These are phyloP conservation scores for Calliscelio sp. DNA, from an alignment of 2,888 invertebrate genomes.

Conservation along the genomic window DNA sequence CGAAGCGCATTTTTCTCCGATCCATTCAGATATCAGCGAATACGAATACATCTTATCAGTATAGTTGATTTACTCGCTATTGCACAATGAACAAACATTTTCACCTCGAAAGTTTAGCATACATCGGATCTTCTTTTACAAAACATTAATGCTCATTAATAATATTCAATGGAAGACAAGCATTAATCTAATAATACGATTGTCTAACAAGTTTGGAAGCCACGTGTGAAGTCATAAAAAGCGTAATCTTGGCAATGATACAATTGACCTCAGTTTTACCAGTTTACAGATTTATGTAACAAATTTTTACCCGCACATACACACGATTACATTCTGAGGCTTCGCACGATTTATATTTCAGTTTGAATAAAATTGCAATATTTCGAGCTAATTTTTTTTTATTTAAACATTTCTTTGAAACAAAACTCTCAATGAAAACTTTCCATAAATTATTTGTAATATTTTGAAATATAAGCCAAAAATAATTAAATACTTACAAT, in stretches of 20 bases:
- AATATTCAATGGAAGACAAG: conserved; percentile 55
- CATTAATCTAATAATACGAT: conserved; percentile 65
- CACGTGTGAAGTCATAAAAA: conserved; percentile 69
- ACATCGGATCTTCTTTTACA: background rate
- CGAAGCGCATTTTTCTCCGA: conserved; percentile 24
- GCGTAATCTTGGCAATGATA: conserved; percentile 67
- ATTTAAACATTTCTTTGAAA: too few species aligned
- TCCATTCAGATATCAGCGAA: conserved; percentile 27
- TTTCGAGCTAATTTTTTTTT: too few species aligned
- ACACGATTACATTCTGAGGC: conserved; percentile 52
- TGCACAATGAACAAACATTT: background rate
- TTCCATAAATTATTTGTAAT: too few species aligned
- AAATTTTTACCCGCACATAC: conserved; percentile 61
- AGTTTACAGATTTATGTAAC: conserved; percentile 69
- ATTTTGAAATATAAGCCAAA: too few species aligned
- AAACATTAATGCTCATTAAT: conserved; percentile 30
- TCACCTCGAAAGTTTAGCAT: too few species aligned
- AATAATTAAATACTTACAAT: too few species aligned
- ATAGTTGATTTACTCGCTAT: conserved; percentile 22
- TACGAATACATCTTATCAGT: conserved; percentile 31
- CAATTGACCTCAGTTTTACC: conserved; percentile 69
- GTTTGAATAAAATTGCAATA: too few species aligned
- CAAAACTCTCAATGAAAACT: too few species aligned
- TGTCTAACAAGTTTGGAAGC: conserved; percentile 69
- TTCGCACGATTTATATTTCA: conserved; percentile 39